Base-by-base conservation (phyloP, 1,140 invertebrate genomes). In the Scaptomyza pallida region DNA sequence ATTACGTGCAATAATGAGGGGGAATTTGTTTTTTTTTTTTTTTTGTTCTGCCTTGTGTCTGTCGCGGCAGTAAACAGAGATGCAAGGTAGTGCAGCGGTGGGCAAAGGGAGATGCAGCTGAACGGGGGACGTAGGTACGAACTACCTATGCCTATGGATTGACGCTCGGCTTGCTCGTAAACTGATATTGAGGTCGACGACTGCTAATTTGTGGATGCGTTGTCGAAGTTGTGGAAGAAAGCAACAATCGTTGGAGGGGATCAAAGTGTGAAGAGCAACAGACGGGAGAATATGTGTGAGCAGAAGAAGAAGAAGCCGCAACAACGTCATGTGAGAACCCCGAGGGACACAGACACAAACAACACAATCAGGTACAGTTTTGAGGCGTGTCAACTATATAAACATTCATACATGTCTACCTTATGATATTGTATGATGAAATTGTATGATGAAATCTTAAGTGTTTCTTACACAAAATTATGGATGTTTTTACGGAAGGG, bases 181-280 rank as follows among this genome's bases (percentile, higher is more conserved):
- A 82, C 82, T 75, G 78, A 88, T 88, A 88, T 88, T 88, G 82
- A 86, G 82, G 82, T 88, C 82, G 82, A 72, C 82, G 82, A 88
- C 82, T 82, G 82, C 82, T 86, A 88, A 86, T 86, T 86, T 86
- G 77, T 86, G 81, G 79, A 78, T 62, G 59, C 50, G 59, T 48
- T 55, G 81, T 52, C 69, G 63, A 60, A 54, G n/a, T n/a, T 26
- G 33, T 72, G 17, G 21, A 16, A 41, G 41, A 41, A 47, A 64
- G 30, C 48, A 44, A 30, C 26, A 30, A 30, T 30, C 26, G 26
- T 5, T 40, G 44, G 59, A 77, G 67, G 54, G 21, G 44, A n/a
- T n/a, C n/a, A n/a, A n/a, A n/a, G n/a, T n/a, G n/a, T n/a, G n/a
- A n/a, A n/a, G n/a, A n/a, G 5, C 44, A 30, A 26, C 48, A 16